phyloP scores from a whole-genome alignment of 2,888 invertebrate genomes.

The Trichogramma dendrolimi region DNA sequence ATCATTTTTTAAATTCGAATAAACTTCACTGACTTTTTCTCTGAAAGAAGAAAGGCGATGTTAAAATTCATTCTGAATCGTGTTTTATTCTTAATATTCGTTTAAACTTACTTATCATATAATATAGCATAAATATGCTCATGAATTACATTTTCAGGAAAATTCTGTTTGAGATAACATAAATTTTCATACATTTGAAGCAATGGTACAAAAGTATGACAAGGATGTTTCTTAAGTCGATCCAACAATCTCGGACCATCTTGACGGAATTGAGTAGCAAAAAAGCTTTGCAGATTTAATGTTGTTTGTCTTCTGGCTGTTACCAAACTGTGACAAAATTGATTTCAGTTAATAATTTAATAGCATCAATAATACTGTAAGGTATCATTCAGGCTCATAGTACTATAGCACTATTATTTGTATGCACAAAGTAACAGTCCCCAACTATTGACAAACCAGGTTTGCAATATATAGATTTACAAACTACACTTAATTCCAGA shows the following conservation, averaged over 20 bases:
- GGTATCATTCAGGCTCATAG: slow-evolving; percentile 25
- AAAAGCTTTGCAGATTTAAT: slow-evolving; percentile 21
- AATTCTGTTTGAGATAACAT: slow-evolving; percentile 56
- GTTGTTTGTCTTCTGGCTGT: background rate
- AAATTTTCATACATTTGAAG: slow-evolving; percentile 60
- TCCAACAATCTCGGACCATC: slow-evolving; percentile 31
- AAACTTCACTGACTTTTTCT: slow-evolving; percentile 40
- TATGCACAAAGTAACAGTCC: no score
- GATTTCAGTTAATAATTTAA: slow-evolving; percentile 29
- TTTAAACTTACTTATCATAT: slow-evolving; percentile 62
- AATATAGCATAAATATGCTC: slow-evolving; percentile 63
- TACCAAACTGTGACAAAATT: slow-evolving; percentile 15
- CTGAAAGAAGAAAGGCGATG: slow-evolving; percentile 36
- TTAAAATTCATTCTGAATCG: no score
- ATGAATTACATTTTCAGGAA: slow-evolving; percentile 57
- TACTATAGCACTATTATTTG: no score
- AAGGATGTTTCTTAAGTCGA: slow-evolving; percentile 59
- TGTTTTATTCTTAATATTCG: background rate
- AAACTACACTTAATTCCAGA: no score
- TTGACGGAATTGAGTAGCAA: slow-evolving; percentile 28
- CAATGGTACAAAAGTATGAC: slow-evolving; percentile 62
- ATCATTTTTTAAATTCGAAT: slow-evolving; percentile 33
- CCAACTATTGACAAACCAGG: no score
- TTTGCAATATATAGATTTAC: no score
- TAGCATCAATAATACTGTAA: slow-evolving; percentile 49